phyloP scores from a whole-genome alignment of 2,797 vertebrate genomes.

The Avahi laniger region DNA sequence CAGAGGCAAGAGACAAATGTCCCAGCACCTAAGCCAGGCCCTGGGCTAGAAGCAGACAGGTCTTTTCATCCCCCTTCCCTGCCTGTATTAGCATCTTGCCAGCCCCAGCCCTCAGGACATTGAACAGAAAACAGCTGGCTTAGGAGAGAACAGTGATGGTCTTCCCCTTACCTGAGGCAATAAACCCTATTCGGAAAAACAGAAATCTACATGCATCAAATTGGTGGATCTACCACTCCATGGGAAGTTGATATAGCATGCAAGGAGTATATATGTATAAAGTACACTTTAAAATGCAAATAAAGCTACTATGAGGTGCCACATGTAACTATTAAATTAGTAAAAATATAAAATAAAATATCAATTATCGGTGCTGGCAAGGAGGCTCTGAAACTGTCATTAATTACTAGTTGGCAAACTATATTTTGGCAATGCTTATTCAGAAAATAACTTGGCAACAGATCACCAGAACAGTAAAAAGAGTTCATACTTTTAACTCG shows the following conservation, averaged over 20 bases:
- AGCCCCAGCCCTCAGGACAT: background rate
- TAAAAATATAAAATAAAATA: slow-evolving; percentile 72
- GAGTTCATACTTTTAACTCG: slow-evolving; percentile 17
- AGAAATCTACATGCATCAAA: background rate
- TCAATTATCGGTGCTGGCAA: slow-evolving; percentile 52
- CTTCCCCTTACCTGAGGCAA: background rate
- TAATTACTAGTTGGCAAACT: slow-evolving; percentile 56
- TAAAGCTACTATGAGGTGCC: slow-evolving; percentile 40
- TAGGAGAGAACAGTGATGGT: background rate
- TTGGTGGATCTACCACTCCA: background rate
- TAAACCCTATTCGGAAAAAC: background rate
- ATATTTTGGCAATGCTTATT: slow-evolving; percentile 47
- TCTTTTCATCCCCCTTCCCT: background rate
- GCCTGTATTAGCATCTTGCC: background rate
- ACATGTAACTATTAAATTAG: slow-evolving; percentile 63
- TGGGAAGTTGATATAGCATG: background rate
- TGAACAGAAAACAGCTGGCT: background rate
- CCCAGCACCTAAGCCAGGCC: background rate
- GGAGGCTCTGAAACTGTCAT: slow-evolving; percentile 53
- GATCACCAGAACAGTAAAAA: slow-evolving; percentile 51
- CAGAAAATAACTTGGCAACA: slow-evolving; percentile 62
- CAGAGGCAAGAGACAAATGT: background rate
- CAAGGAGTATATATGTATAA: background rate
- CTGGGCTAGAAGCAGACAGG: background rate
- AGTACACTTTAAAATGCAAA: slow-evolving; percentile 46